Conservation (phyloP, 2,797 vertebrate species). For the Sparus aurata region DNA sequence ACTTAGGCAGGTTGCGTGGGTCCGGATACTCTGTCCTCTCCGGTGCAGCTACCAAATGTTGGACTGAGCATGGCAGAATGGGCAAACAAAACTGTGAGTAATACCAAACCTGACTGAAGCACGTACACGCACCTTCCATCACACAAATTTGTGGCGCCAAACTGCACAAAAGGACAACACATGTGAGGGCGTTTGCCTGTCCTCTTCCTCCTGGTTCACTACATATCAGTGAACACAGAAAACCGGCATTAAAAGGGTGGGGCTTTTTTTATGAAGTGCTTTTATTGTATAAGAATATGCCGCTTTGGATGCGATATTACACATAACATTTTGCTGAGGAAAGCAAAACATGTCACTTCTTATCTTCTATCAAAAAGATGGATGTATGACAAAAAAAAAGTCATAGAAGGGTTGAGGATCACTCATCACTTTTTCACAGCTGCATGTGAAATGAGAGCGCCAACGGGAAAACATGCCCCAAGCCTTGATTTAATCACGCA, state of each 20-base stretch:
- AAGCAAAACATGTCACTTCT: not conserved
- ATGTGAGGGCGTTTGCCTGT: too few relatives aligned
- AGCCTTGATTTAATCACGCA: not conserved
- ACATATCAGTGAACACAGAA: not conserved
- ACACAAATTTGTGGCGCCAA: not conserved
- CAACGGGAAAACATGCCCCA: too few relatives aligned
- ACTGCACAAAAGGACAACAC: not conserved
- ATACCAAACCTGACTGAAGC: not conserved
- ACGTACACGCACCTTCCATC: not conserved
- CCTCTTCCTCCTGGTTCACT: not conserved
- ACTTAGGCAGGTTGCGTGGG: slow-evolving; percentile 40
- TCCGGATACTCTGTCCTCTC: slow-evolving; percentile 32
- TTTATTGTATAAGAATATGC: not conserved
- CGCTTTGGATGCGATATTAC: not conserved
- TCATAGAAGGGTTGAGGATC: too few relatives aligned
- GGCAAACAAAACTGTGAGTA: slow-evolving; percentile 67
- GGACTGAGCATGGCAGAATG: not conserved
- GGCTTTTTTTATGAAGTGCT: not conserved
- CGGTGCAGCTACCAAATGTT: slow-evolving; percentile 47
- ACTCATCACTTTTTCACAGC: too few relatives aligned
- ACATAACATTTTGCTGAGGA: not conserved
- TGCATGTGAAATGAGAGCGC: too few relatives aligned
- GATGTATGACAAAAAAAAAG: too few relatives aligned
- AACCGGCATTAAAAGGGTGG: not conserved
- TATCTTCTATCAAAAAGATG: not conserved